These are phyloP conservation scores for Halichondria panicea DNA, from an alignment of 37 sponge, comb jelly and placozoan genomes.

Conservation along the genomic window DNA sequence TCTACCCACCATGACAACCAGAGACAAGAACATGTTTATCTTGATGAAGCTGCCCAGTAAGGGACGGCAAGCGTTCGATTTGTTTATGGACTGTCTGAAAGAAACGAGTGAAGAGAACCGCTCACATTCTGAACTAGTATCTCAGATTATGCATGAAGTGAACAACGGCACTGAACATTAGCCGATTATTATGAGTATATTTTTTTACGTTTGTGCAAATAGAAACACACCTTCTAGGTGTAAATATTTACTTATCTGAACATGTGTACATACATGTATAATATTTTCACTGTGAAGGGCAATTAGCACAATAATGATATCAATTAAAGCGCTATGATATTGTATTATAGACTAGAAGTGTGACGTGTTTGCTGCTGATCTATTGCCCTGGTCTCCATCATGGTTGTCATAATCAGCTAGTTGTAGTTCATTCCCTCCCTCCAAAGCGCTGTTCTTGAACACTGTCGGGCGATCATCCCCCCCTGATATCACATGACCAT, in stretches of 20 bases:
- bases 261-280: background rate
- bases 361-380: background rate
- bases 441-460: background rate
- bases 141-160: background rate
- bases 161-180: background rate
- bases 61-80: slow-evolving; percentile 36
- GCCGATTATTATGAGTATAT: background rate
- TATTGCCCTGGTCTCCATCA: slow-evolving; percentile 4
- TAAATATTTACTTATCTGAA: background rate
- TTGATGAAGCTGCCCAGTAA: slow-evolving; percentile 38
- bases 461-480: background rate
- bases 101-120: slow-evolving; percentile 22
- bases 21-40: slow-evolving; percentile 53
- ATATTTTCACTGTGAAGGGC: background rate
- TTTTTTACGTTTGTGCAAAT: background rate
- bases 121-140: slow-evolving; percentile 20
- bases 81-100: slow-evolving; percentile 38
- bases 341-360: background rate
- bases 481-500: no score
- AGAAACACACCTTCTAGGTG: background rate
- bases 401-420: background rate
- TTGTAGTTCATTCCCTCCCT: background rate
- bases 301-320: background rate
- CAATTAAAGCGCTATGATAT: background rate
- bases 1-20: slow-evolving; percentile 36